phyloP scores from a whole-genome alignment of 1,140 invertebrate genomes.

The Scaptomyza pallida region DNA sequence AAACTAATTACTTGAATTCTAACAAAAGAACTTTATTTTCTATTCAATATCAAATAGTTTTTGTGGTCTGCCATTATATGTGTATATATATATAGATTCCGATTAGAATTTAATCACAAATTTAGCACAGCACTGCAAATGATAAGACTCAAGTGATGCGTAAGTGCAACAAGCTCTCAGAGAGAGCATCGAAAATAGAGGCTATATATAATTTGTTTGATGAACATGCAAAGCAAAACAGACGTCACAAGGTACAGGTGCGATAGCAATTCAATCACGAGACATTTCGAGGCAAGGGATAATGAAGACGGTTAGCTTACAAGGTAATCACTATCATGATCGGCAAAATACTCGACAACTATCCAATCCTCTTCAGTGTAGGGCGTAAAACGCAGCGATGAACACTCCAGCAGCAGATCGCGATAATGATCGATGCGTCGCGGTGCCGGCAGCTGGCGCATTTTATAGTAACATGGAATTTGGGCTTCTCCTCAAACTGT shows the following conservation, averaged over 20 bases:
- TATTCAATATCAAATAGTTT: too few relatives aligned
- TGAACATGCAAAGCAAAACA: not conserved
- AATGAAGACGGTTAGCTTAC: conserved; percentile 49
- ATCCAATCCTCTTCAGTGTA: conserved; percentile 79
- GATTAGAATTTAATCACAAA: conserved; percentile 46
- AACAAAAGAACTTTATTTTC: too few relatives aligned
- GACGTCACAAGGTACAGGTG: not conserved
- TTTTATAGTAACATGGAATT: conserved; percentile 75
- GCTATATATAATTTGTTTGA: not conserved
- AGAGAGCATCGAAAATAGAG: not conserved
- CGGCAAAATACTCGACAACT: conserved; percentile 74
- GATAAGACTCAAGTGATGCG: conserved; percentile 40
- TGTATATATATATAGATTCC: too few relatives aligned
- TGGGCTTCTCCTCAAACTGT: conserved; percentile 66
- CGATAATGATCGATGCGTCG: conserved; percentile 54
- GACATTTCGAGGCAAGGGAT: not conserved
- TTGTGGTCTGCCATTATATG: too few relatives aligned
- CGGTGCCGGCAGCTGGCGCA: conserved; percentile 68
- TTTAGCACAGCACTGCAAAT: conserved; percentile 45
- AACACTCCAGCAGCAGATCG: conserved; percentile 64
- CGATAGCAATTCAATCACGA: not conserved
- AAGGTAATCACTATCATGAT: conserved; percentile 77
- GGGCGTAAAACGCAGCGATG: conserved; percentile 54
- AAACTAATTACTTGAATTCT: too few relatives aligned
- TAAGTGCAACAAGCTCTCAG: conserved; percentile 3